Conservation (phyloP, 2,888 invertebrate species). For the Brachyopa scutellaris region DNA sequence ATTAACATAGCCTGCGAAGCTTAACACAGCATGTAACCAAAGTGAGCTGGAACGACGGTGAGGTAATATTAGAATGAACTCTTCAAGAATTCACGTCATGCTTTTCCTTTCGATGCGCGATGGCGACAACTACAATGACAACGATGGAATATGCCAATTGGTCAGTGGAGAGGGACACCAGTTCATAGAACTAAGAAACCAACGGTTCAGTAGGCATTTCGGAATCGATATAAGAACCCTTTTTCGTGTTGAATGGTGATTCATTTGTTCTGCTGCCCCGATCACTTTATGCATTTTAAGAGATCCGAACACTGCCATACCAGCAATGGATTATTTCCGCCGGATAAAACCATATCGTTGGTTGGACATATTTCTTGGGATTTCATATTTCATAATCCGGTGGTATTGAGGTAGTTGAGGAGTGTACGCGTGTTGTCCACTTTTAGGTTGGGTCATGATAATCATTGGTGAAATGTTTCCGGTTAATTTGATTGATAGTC, state of each 20-base stretch:
- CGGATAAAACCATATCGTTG: slow-evolving; percentile 64
- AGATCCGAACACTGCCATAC: background rate
- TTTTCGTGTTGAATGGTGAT: slow-evolving; percentile 51
- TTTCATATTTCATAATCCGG: slow-evolving; percentile 26
- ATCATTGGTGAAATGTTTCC: slow-evolving; percentile 26
- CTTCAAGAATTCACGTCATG: slow-evolving; percentile 66
- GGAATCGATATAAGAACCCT: slow-evolving; percentile 60
- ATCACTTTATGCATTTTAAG: slow-evolving; percentile 6
- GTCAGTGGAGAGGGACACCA: slow-evolving; percentile 5
- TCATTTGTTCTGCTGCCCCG: slow-evolving; percentile 40
- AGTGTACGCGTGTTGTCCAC: slow-evolving; percentile 5
- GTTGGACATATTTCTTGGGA: background rate
- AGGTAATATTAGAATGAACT: slow-evolving; percentile 66
- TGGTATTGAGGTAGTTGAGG: background rate
- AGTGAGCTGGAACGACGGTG: slow-evolving; percentile 15
- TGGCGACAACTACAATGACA: slow-evolving; percentile 11
- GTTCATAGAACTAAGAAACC: slow-evolving; percentile 60
- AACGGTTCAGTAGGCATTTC: slow-evolving; percentile 64
- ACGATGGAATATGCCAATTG: slow-evolving; percentile 42
- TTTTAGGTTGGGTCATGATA: too few species aligned
- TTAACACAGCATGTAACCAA: slow-evolving; percentile 34
- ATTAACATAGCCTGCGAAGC: slow-evolving; percentile 50
- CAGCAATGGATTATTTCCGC: slow-evolving; percentile 71
- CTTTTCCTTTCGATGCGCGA: slow-evolving; percentile 45
- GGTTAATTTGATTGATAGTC: slow-evolving; percentile 30